These are phyloP conservation scores for Alligator mississippiensis DNA, from an alignment of 2,113 vertebrate genomes.

Conservation along the genomic window DNA sequence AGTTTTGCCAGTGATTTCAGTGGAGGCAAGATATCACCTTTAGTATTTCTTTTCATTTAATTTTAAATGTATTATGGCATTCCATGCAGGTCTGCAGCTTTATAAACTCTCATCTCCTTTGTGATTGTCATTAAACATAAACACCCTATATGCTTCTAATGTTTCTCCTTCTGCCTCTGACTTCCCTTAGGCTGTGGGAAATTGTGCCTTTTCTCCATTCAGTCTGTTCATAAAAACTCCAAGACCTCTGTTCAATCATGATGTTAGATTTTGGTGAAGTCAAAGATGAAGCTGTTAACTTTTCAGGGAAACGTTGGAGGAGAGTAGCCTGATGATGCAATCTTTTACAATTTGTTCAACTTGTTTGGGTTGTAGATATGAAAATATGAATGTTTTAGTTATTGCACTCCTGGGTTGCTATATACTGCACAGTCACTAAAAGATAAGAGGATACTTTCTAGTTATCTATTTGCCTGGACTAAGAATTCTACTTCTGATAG, in stretches of 20 bases:
- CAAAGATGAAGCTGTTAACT: fast-evolving
- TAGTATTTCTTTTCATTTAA: neutral
- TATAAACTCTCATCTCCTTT: neutral
- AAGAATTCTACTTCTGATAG: too few species aligned
- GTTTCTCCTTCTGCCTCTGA: neutral
- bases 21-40: neutral
- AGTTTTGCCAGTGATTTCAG: neutral
- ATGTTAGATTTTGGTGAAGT: neutral
- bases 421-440: too few species aligned
- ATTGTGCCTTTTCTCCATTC: neutral
- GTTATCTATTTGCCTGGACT: too few species aligned
- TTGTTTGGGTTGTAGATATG: neutral
- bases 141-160: neutral
- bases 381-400: neutral
- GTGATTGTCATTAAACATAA: neutral
- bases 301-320: neutral
- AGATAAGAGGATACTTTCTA: too few species aligned
- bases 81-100: neutral
- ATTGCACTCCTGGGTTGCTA: neutral
- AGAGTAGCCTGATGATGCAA: neutral
- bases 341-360: neutral
- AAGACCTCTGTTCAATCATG: neutral
- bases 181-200: neutral
- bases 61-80: neutral
- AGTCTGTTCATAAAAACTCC: neutral